Conservation (phyloP, 2,888 invertebrate genomes). For the Oegoconia quadripuncta region DNA sequence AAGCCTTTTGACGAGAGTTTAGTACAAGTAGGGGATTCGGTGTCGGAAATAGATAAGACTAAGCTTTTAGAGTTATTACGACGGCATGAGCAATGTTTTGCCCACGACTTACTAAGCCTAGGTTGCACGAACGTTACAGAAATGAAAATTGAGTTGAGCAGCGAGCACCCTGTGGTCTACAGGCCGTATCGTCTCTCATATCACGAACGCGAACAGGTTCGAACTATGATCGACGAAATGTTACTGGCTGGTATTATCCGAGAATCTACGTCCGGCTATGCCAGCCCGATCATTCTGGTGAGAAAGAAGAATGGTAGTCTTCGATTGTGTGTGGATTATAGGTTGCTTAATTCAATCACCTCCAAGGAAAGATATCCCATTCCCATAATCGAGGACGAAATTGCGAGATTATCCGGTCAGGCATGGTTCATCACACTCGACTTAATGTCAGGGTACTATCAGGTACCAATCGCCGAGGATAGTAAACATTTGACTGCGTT, state of each 20-base stretch:
- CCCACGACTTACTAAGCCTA: constrained; percentile 7
- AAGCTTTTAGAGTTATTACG: constrained; percentile 3
- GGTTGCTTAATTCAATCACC: constrained; percentile 18
- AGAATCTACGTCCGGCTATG: too few relatives aligned
- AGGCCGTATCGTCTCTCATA: constrained; percentile 19
- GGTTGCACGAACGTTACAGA: constrained; percentile 15
- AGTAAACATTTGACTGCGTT: background rate
- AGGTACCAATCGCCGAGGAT: constrained; percentile 7
- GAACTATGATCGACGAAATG: constrained; percentile 18
- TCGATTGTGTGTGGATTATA: constrained; percentile 14
- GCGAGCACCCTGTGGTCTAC: constrained; percentile 15
- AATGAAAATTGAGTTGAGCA: constrained; percentile 18
- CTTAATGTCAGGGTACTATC: constrained; percentile 4
- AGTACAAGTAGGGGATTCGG: background rate
- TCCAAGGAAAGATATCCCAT: constrained; percentile 16
- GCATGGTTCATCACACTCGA: too few relatives aligned
- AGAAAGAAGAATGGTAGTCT: constrained; percentile 6
- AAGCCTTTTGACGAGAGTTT: too few relatives aligned
- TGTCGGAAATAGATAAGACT: background rate
- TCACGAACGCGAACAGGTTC: constrained; percentile 15
- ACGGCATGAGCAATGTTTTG: constrained; percentile 19
- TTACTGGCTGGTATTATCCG: constrained; percentile 17
- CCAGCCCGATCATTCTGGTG: constrained; percentile 19
- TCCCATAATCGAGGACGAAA: constrained; percentile 8
- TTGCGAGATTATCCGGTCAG: too few relatives aligned